Evolutionary conservation across 2,888 invertebrate genomes (phyloP).

Genomic region (Nephrotoma appendiculata): DNA sequence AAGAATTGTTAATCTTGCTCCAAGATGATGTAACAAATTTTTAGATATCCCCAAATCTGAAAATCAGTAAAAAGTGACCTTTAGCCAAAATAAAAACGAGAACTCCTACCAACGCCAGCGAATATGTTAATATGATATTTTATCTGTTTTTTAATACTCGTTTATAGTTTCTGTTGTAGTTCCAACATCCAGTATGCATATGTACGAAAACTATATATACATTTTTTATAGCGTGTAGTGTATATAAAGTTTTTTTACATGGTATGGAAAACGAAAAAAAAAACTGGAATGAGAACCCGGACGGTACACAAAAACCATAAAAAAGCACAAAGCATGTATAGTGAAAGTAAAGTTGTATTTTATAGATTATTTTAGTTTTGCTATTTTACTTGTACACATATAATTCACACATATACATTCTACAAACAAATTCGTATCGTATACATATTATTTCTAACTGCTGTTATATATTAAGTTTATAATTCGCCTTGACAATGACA

Average conservation of each 20-base stretch:
- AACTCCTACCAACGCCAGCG: not conserved
- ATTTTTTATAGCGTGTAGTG: too few species aligned
- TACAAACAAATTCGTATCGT: not conserved
- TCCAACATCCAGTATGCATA: not conserved
- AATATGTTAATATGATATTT: not conserved
- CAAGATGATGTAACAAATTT: too few species aligned
- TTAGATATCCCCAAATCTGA: too few species aligned
- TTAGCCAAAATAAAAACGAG: too few species aligned
- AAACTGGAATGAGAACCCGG: not conserved
- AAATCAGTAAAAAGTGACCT: too few species aligned
- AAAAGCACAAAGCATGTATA: not conserved
- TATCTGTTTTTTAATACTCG: not conserved
- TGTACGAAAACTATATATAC: not conserved
- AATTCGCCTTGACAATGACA: not conserved
- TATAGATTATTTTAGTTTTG: not conserved
- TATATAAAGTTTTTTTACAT: too few species aligned
- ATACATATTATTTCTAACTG: not conserved
- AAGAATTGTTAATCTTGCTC: too few species aligned
- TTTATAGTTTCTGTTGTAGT: not conserved
- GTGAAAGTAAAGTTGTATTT: not conserved
- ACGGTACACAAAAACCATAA: not conserved
- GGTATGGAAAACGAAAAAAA: not conserved
- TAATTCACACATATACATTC: not conserved
- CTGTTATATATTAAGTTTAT: not conserved
- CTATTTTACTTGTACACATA: not conserved